These are phyloP conservation scores for Agonum fuliginosum DNA, from an alignment of 2,888 invertebrate species.

Conservation along the genomic window DNA sequence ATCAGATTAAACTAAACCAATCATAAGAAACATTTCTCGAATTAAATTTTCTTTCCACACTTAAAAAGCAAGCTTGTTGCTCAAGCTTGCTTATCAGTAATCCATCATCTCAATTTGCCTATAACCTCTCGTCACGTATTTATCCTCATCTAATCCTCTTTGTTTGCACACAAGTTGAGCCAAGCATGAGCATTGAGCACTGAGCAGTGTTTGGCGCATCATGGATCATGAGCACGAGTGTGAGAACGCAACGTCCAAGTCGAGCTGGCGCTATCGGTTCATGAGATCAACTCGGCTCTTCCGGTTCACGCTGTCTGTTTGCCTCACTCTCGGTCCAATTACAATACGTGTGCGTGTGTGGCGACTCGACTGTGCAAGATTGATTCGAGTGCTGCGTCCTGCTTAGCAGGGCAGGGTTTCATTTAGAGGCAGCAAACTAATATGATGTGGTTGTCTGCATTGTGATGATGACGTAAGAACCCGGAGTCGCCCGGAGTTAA, in stretches of 20 bases:
- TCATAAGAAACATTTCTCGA: too few species aligned
- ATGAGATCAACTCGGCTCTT: conserved; percentile 40
- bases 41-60: too few species aligned
- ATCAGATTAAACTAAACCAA: too few species aligned
- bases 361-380: conserved; percentile 7
- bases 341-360: not conserved
- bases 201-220: conserved; percentile 13
- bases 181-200: not conserved
- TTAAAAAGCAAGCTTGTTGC: not conserved
- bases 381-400: conserved; percentile 7
- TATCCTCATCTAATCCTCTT: conserved; percentile 12
- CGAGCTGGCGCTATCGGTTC: conserved; percentile 41
- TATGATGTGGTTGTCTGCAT: too few species aligned
- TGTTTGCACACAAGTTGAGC: conserved; percentile 15
- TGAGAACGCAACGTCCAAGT: conserved; percentile 27
- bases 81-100: not conserved
- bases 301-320: conserved; percentile 33
- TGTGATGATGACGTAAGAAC: too few species aligned
- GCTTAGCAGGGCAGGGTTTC: too few species aligned
- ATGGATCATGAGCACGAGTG: conserved; percentile 3
- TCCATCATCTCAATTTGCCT: not conserved
- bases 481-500: too few species aligned
- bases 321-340: conserved; percentile 19
- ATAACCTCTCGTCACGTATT: not conserved
- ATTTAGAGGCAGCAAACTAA: too few species aligned